A percentile compares a stretch with the other conserved stretches of the same genome.
phyloP scores from a whole-genome alignment of 2,888 invertebrate species.

The Cephus pygmeus region DNA sequence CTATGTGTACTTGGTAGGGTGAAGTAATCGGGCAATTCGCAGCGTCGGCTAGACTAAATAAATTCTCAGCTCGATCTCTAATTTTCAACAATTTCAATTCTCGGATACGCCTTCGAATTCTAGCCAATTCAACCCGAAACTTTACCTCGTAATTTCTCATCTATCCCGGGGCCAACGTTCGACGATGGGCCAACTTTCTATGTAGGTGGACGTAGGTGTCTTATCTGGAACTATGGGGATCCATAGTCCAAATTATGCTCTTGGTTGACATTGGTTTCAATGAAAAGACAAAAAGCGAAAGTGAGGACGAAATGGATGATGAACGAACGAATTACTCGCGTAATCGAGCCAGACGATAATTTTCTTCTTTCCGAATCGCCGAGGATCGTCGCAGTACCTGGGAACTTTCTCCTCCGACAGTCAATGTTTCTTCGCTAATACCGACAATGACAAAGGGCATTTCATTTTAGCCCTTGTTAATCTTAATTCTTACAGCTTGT shows the following conservation, averaged over 20 bases:
- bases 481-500: constrained; percentile 57
- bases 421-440: constrained; percentile 51
- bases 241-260: background rate
- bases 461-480: constrained; percentile 48
- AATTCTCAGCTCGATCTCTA: background rate
- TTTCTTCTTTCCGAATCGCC: background rate
- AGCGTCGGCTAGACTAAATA: background rate
- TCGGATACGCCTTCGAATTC: background rate
- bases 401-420: constrained; percentile 24
- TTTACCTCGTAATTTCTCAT: background rate
- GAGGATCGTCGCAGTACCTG: background rate
- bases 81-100: background rate
- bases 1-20: background rate
- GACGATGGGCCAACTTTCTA: background rate
- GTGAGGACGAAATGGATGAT: background rate
- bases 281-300: background rate
- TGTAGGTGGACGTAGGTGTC: background rate
- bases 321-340: background rate
- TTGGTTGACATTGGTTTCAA: background rate
- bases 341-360: background rate
- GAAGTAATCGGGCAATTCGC: background rate
- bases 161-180: background rate
- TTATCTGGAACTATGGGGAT: background rate
- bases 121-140: background rate
- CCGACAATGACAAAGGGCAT: constrained; percentile 57